Evolutionary conservation across 2,888 invertebrate species (phyloP), one percentile per base, ranked within the genome.

Genomic region (Hypomecis atomaria): DNA sequence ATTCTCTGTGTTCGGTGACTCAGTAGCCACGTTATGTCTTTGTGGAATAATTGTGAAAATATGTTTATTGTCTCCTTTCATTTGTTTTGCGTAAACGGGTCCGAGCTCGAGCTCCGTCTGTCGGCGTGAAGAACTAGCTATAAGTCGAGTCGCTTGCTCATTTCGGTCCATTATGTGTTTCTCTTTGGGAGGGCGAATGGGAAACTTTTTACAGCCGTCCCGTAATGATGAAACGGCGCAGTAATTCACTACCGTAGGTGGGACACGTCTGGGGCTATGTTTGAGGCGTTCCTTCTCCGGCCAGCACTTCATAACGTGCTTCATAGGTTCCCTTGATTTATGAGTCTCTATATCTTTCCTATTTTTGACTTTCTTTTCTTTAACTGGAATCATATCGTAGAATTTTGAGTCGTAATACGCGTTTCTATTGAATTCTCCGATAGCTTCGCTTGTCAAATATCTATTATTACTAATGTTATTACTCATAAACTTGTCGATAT

Each of bases 311-410:
- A 75, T 71, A 34, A 71, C 65, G 7, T 71, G 59, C 13, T 62
- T 67, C 57, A 71, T 78, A 38, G 60, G 57, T 47, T 79, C 74
- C 43, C 75, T 82, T 68, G 65, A 81, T 61, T 77, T 82, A 7
- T 62, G 43, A 23, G 42, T 59, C 13, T 77, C 75, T 0, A 71
- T 67, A 37, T 77, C 71, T 55, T 78, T 81, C 58, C 71, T 72
- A 13, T 63, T 61, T 71, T 79, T 83, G 5, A 69, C 13, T 1
- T 82, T 54, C 37, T 79, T 83, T 69, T 91, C 90, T 72, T 82
- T 90, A 2, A 91, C 90, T 1, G 91, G 91, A 23, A 87, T 70
- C 13, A 90, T 67, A 67, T 92, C 92, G 52, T 90, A 90, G 40
- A 84, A 75, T 59, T 82, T 85, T 4, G 88, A 82, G 66, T 91